Evolutionary conservation across 23 tunicate species (phyloP).

Genomic region (Pegea sp.): DNA sequence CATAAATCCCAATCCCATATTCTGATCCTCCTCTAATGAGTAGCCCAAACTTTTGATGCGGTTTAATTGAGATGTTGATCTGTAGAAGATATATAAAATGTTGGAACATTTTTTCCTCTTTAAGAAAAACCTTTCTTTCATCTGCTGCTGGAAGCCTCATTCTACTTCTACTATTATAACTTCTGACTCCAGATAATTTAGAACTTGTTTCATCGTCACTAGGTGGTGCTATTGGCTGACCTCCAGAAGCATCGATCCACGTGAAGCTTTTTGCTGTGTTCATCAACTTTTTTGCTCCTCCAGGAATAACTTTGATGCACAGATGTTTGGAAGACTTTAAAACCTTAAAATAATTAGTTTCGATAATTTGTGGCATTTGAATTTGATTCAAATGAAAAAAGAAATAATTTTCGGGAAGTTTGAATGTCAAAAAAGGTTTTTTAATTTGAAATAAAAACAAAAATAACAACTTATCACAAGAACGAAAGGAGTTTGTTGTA

Average conservation of each 20-base stretch:
- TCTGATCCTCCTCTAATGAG: slow-evolving; percentile 66
- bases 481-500: background rate
- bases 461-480: background rate
- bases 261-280: slow-evolving; percentile 1
- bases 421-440: background rate
- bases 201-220: background rate
- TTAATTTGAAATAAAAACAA: background rate
- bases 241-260: slow-evolving; percentile 15
- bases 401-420: too few species aligned
- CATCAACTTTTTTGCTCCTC: background rate
- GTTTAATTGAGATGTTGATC: slow-evolving; percentile 29
- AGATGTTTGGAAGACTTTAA: slow-evolving; percentile 4
- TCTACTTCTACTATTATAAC: slow-evolving; percentile 25
- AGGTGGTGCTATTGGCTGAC: slow-evolving; percentile 26
- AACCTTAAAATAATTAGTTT: slow-evolving; percentile 5
- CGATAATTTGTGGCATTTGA: too few species aligned
- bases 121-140: slow-evolving; percentile 20
- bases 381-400: too few species aligned
- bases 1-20: slow-evolving; percentile 57
- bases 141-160: slow-evolving; percentile 15
- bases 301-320: slow-evolving; percentile 10
- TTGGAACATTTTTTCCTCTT: background rate
- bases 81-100: background rate
- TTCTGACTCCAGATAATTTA: slow-evolving; percentile 6
- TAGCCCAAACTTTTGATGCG: slow-evolving; percentile 37